Evolutionary conservation across 1,140 invertebrate genomes (phyloP).

Genomic region (Trialeurodes vaporariorum): DNA sequence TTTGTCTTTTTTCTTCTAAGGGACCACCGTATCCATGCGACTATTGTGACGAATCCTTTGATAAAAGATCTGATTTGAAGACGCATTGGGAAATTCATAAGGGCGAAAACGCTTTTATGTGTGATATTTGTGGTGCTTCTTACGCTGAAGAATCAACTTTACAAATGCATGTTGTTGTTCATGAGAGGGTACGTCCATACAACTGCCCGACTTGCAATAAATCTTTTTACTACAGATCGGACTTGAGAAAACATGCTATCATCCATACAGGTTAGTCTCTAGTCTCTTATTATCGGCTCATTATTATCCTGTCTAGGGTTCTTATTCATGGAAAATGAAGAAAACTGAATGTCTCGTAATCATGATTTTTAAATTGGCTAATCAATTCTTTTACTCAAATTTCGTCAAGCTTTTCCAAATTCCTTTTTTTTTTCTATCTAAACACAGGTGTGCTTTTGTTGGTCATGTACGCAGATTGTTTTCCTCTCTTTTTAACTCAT

Average conservation of each 20-base stretch:
- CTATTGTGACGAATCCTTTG: conserved; percentile 21
- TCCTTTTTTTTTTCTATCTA: too few relatives aligned
- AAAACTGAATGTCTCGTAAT: too few relatives aligned
- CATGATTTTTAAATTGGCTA: too few relatives aligned
- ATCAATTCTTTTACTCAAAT: too few relatives aligned
- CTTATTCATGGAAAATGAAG: too few relatives aligned
- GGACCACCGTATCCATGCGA: conserved; percentile 25
- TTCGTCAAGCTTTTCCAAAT: too few relatives aligned
- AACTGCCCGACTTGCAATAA: conserved; percentile 34
- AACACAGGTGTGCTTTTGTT: too few relatives aligned
- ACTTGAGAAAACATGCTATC: conserved; percentile 24
- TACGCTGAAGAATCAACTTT: conserved; percentile 39
- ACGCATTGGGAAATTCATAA: conserved; percentile 37
- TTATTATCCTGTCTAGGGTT: not conserved
- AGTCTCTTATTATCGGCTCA: not conserved
- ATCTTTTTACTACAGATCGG: conserved; percentile 23
- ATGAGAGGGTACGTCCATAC: conserved; percentile 46
- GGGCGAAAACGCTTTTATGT: conserved; percentile 39
- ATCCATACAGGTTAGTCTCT: conserved; percentile 23
- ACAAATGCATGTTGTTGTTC: conserved; percentile 40
- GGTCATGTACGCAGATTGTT: too few relatives aligned
- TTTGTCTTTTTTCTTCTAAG: too few relatives aligned
- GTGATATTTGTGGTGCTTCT: conserved; percentile 41
- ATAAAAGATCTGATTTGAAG: conserved; percentile 19
- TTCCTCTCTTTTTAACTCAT: too few relatives aligned